A percentile compares a stretch with the other conserved stretches of the same genome.
Evolutionary conservation across 2,113 vertebrate species (phyloP).

Genomic region (Trogon melanurus): DNA sequence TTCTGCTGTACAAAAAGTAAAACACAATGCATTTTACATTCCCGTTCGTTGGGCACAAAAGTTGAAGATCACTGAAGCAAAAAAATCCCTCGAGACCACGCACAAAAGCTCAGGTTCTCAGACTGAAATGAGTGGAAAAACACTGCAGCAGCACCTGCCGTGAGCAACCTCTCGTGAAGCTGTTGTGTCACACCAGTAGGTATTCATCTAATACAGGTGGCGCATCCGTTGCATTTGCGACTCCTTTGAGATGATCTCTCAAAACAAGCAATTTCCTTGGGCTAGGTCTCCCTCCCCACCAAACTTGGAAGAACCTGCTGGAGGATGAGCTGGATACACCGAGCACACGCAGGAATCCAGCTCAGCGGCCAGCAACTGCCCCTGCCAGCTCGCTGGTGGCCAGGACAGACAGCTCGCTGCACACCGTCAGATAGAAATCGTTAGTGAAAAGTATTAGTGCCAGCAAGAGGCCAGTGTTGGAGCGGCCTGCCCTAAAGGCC

Average conservation of each 20-base stretch:
- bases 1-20: neutral
- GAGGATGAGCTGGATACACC: neutral
- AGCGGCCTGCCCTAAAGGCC: neutral
- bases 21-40: neutral
- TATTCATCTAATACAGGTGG: neutral
- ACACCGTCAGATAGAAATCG: neutral
- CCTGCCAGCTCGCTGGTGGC: neutral
- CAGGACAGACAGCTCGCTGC: neutral
- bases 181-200: neutral
- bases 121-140: neutral
- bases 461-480: neutral
- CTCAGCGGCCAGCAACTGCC: neutral
- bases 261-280: neutral
- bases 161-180: neutral
- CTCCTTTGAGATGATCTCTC: neutral
- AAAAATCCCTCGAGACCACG: neutral
- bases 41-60: neutral
- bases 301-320: neutral
- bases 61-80: neutral
- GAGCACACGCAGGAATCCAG: accelerated
- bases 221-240: neutral
- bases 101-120: neutral
- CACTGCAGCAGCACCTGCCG: neutral
- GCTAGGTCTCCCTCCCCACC: no score
- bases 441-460: neutral